Percentiles rank a stretch among this genome's conserved stretches.
Evolutionary conservation across 2,113 vertebrate genomes (phyloP).

Genomic region (Brachyhypopomus occidentalis): DNA sequence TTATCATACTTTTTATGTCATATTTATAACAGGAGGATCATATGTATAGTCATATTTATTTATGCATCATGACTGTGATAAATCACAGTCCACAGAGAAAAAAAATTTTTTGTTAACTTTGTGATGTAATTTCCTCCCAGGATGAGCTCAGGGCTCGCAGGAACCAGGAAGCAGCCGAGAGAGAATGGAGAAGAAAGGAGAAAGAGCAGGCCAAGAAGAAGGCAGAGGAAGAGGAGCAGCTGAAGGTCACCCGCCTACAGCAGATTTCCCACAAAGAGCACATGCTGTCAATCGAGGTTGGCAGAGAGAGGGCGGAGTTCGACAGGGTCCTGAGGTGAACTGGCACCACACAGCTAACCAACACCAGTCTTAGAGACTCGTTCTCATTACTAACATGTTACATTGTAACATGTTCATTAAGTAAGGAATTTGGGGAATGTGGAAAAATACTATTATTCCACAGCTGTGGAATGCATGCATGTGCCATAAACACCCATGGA

Average conservation of each 20-base stretch:
- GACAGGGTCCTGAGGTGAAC: conserved; percentile 82
- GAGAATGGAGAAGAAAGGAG: conserved; percentile 86
- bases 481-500: too few species aligned
- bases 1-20: too few species aligned
- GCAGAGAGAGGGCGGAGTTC: conserved; percentile 79
- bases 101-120: too few species aligned
- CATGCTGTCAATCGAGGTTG: conserved; percentile 75
- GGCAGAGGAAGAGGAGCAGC: conserved; percentile 60
- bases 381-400: too few species aligned
- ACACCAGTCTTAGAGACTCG: neutral
- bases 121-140: conserved; percentile 60
- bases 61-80: neutral
- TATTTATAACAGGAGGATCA: neutral
- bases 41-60: neutral
- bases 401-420: too few species aligned
- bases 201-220: conserved; percentile 68
- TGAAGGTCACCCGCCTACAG: conserved; percentile 72
- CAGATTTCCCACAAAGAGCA: conserved; percentile 83
- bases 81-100: too few species aligned
- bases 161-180: conserved; percentile 79
- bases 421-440: too few species aligned
- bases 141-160: conserved; percentile 83
- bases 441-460: too few species aligned
- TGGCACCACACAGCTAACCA: neutral
- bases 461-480: too few species aligned